Conservation (phyloP, 92 coral and sea anemone genomes). For the Palythoa grandiflora region DNA sequence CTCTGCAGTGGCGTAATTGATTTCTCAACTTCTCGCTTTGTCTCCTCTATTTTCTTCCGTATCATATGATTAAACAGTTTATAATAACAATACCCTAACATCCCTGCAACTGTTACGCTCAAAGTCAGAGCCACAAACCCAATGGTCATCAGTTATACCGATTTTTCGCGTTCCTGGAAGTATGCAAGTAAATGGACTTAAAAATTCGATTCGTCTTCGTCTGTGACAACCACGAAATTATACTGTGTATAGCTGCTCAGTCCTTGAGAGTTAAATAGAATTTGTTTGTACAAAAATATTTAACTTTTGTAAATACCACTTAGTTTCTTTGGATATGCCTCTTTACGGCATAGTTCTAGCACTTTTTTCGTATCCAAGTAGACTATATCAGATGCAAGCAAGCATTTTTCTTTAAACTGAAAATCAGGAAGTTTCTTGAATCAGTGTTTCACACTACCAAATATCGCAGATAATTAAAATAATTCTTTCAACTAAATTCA, state of each 20-base stretch:
- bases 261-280: neutral
- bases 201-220: neutral
- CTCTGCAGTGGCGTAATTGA: constrained; percentile 21
- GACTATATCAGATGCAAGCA: neutral
- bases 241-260: no score
- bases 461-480: no score
- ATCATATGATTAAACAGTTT: constrained; percentile 28
- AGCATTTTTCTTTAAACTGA: no score
- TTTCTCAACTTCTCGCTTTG: constrained; percentile 14
- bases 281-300: neutral
- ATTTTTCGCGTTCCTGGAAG: no score
- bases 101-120: constrained; percentile 21
- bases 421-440: no score
- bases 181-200: neutral
- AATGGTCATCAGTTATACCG: constrained; percentile 1
- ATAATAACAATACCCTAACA: constrained; percentile 41
- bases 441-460: no score
- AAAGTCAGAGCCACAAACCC: constrained; percentile 20
- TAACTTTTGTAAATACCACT: neutral
- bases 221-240: neutral
- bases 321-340: neutral
- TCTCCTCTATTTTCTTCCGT: constrained; percentile 34
- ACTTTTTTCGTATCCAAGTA: neutral
- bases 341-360: neutral
- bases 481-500: no score